Evolutionary conservation across 2,888 invertebrate genomes (phyloP).

Genomic region (Dicycla oo): DNA sequence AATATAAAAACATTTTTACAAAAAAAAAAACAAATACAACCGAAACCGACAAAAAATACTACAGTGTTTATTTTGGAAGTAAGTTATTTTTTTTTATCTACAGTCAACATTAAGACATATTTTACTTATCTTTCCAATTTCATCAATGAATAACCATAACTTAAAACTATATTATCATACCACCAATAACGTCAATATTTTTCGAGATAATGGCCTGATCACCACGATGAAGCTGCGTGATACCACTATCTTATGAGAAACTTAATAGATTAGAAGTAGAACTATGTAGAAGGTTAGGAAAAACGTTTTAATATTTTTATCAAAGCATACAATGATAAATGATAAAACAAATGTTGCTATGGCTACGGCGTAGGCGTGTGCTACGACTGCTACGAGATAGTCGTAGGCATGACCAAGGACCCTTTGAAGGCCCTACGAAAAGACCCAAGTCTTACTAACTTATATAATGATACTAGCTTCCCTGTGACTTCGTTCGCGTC

Average conservation of each 20-base stretch:
- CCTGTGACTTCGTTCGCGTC: too few species aligned
- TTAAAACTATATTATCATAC: background rate
- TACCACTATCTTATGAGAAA: constrained; percentile 22
- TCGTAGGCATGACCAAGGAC: constrained; percentile 17
- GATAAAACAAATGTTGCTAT: background rate
- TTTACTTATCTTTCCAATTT: background rate
- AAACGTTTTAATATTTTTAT: constrained; percentile 14
- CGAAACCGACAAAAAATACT: too few species aligned
- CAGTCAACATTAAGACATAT: too few species aligned
- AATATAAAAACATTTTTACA: too few species aligned
- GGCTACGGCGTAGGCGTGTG: constrained; percentile 43
- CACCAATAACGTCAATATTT: constrained; percentile 21
- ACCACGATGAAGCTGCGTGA: constrained; percentile 17
- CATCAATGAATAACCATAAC: background rate
- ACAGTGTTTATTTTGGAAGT: too few species aligned
- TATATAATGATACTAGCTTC: too few species aligned
- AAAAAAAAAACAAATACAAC: too few species aligned
- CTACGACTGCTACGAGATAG: constrained; percentile 29
- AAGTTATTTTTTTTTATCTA: too few species aligned
- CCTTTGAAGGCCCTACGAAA: background rate
- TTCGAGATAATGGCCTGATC: constrained; percentile 29
- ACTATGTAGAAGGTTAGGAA: constrained; percentile 20
- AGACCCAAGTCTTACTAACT: background rate
- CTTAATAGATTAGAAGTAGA: constrained; percentile 22
- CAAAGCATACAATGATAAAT: background rate